phyloP scores from a whole-genome alignment of 2,113 vertebrate species.

The Phoenicopterus ruber region DNA sequence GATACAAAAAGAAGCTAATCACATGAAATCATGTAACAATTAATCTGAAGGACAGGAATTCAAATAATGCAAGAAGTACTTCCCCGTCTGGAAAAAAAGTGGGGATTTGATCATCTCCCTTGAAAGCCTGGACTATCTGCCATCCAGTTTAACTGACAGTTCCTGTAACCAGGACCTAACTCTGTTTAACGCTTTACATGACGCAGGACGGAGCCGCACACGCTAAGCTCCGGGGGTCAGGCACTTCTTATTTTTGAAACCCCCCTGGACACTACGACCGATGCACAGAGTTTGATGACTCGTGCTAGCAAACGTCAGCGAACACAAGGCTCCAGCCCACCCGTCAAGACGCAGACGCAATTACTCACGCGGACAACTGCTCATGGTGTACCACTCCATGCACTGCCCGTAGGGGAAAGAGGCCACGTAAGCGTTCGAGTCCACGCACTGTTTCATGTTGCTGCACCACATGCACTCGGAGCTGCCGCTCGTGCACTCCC shows the following conservation, averaged over 20 bases:
- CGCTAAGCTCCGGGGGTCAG: not conserved
- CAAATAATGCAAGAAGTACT: not conserved
- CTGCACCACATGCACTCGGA: constrained; percentile 99
- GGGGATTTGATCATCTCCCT: not conserved
- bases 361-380: constrained; percentile 90
- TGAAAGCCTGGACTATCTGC: not conserved
- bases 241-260: not conserved
- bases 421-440: constrained; percentile 96
- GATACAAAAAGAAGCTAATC: not conserved
- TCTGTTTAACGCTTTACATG: accelerated
- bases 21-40: not conserved
- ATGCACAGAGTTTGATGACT: accelerated
- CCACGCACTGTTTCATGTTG: constrained; percentile 98
- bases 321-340: accelerated
- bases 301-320: not conserved
- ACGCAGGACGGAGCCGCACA: not conserved
- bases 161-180: not conserved
- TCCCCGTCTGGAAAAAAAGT: not conserved
- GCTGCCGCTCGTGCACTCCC: constrained; percentile 93
- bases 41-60: not conserved
- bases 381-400: constrained; percentile 98
- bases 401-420: constrained; percentile 99
- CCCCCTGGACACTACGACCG: accelerated
- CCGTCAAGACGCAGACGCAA: accelerated
- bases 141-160: not conserved